Evolutionary conservation across 2,797 vertebrate species (phyloP).

Genomic region (Orientallactaga sibirica): DNA sequence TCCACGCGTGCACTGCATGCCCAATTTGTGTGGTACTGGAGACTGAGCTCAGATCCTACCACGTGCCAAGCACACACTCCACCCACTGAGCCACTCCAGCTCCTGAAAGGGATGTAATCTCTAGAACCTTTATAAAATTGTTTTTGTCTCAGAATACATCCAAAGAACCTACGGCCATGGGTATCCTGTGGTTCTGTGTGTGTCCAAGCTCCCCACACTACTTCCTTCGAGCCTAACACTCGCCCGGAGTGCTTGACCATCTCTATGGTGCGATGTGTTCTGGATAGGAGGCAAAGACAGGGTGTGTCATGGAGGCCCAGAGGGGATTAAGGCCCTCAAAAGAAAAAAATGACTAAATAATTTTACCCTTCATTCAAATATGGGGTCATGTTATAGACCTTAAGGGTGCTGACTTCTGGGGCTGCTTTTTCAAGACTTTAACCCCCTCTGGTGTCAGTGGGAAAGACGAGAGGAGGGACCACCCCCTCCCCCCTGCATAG

Average conservation of each 20-base stretch:
- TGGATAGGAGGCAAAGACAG: constrained; percentile 20
- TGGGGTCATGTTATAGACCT: not conserved
- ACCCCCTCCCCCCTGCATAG: not conserved
- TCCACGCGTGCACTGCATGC: too few relatives aligned
- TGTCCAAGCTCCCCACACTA: not conserved
- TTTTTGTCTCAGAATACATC: constrained; percentile 34
- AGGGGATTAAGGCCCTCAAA: not conserved
- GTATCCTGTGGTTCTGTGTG: not conserved
- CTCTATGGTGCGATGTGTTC: not conserved
- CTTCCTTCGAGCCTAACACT: constrained; percentile 21
- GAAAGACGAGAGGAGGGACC: not conserved
- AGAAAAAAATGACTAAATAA: not conserved
- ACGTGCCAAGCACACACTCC: too few relatives aligned
- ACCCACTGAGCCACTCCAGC: too few relatives aligned
- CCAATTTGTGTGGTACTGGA: too few relatives aligned
- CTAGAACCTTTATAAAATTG: constrained; percentile 50
- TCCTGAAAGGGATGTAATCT: constrained; percentile 59
- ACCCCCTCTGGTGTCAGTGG: not conserved
- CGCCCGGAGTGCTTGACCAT: not conserved
- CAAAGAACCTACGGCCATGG: constrained; percentile 49
- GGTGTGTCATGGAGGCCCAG: not conserved
- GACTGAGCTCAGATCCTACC: too few relatives aligned
- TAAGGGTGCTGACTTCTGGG: not conserved
- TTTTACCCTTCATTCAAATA: not conserved
- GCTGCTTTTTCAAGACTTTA: not conserved